These are phyloP conservation scores for Ormia ochracea DNA, from an alignment of 2,888 invertebrate species.

Conservation along the genomic window DNA sequence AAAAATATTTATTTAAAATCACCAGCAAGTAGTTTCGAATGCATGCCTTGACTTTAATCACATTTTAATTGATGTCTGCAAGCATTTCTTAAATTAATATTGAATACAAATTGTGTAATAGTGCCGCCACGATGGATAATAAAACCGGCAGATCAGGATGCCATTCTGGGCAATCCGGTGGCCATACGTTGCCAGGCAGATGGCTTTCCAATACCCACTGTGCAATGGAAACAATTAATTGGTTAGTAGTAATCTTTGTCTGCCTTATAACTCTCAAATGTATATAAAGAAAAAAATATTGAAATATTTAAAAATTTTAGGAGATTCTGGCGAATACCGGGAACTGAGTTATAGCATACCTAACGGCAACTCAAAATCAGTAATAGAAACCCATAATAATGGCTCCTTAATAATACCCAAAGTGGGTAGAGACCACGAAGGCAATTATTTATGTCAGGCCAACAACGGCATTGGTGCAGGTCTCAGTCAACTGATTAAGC, in stretches of 20 bases:
- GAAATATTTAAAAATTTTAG: slow-evolving; percentile 59
- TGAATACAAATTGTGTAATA: slow-evolving; percentile 70
- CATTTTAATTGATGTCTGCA: slow-evolving; percentile 8
- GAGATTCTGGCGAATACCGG: slow-evolving; percentile 78
- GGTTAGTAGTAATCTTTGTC: slow-evolving; percentile 73
- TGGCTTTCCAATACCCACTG: slow-evolving; percentile 84
- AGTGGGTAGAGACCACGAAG: slow-evolving; percentile 79
- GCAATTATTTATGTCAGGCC: slow-evolving; percentile 80
- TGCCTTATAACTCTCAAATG: too few relatives aligned
- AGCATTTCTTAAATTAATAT: slow-evolving; percentile 49
- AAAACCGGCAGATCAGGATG: slow-evolving; percentile 85
- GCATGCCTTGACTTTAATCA: slow-evolving; percentile 53
- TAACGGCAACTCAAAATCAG: slow-evolving; percentile 70
- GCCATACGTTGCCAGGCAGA: slow-evolving; percentile 85
- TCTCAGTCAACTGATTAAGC: slow-evolving; percentile 80
- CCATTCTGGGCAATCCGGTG: slow-evolving; percentile 83
- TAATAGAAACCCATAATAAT: slow-evolving; percentile 75
- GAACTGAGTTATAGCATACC: slow-evolving; percentile 77
- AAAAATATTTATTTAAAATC: slow-evolving; percentile 15
- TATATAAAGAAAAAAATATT: too few relatives aligned
- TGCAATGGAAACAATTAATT: slow-evolving; percentile 79
- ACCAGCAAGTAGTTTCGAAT: background rate
- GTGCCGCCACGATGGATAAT: slow-evolving; percentile 87
- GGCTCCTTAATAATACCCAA: slow-evolving; percentile 79
- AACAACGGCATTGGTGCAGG: slow-evolving; percentile 81